Evolutionary conservation across 1,140 invertebrate genomes (phyloP), one percentile per base, ranked within the genome.

Genomic region (Cryptotermes secundus): DNA sequence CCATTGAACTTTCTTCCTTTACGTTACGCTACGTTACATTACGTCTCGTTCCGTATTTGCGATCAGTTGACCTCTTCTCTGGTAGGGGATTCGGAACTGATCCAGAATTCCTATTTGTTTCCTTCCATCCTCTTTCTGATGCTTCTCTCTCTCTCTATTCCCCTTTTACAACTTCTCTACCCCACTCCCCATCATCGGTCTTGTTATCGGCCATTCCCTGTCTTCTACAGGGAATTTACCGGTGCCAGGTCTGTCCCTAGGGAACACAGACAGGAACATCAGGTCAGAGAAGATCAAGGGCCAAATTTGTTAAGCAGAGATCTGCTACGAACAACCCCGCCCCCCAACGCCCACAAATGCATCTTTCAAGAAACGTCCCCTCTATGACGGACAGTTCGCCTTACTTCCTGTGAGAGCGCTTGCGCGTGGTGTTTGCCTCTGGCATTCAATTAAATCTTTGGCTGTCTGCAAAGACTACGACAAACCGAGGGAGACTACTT

Each of bases 261-360:
- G 59, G n/a, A 72, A n/a, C 59, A 16, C n/a, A 72, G n/a, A 31
- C 26, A 72, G 59, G n/a, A 3, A 26, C 26, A 26, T 7, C 10
- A n/a, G 59, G 26, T 26, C n/a, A 26, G 59, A 31, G 59, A 31
- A 31, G 59, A 72, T 72, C 59, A 72, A 72, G 59, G 26, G 31
- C 59, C 59, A 12, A 72, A 72, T 72, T 72, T 72, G 59, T 72
- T 72, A 72, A 72, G n/a, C 59, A 72, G 38, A 59, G 59, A 72
- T 31, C 59, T n/a, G 59, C n/a, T 16, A 3, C 45, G 45, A 49
- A 16, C 59, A n/a, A 31, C 59, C 59, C 59, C n/a, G 0, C 7
- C 14, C n/a, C 59, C 59, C 14, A n/a, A n/a, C n/a, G n/a, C n/a
- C n/a, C n/a, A n/a, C n/a, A n/a, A n/a, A n/a, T n/a, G n/a, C n/a